Conservation (phyloP, 1,140 invertebrate species). For the Zaprionus taronus region DNA sequence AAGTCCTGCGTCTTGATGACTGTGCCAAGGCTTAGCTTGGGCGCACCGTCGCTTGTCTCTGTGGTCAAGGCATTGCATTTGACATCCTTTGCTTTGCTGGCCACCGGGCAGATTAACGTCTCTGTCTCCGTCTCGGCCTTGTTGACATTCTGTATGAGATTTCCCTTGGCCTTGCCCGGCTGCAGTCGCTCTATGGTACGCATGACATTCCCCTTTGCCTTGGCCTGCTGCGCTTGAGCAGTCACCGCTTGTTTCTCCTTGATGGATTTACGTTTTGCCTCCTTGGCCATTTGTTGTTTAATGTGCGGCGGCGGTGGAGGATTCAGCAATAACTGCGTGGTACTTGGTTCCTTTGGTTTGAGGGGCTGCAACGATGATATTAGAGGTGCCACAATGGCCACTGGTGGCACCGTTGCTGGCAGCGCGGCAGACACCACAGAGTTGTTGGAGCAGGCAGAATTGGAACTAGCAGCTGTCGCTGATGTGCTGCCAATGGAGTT, state of each 20-base stretch:
- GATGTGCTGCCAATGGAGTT: conserved; percentile 79
- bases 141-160: conserved; percentile 87
- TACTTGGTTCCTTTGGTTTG: conserved; percentile 84
- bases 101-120: conserved; percentile 58
- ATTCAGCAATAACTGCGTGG: conserved; percentile 68
- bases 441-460: conserved; percentile 47
- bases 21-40: conserved; percentile 92
- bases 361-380: conserved; percentile 75
- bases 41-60: conserved; percentile 87
- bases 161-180: conserved; percentile 93
- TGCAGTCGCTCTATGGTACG: conserved; percentile 92
- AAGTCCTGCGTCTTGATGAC: conserved; percentile 89
- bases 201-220: conserved; percentile 90
- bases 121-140: conserved; percentile 81
- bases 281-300: conserved; percentile 79
- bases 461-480: conserved; percentile 66
- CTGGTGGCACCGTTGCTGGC: background rate
- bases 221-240: conserved; percentile 70
- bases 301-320: conserved; percentile 81
- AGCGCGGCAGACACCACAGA: conserved; percentile 18
- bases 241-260: conserved; percentile 74
- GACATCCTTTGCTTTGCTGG: conserved; percentile 85
- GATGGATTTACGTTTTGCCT: conserved; percentile 75
- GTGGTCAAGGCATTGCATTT: conserved; percentile 85
- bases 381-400: background rate